Evolutionary conservation across 2,797 vertebrate genomes (phyloP).

Genomic region (Mergus octosetaceus): DNA sequence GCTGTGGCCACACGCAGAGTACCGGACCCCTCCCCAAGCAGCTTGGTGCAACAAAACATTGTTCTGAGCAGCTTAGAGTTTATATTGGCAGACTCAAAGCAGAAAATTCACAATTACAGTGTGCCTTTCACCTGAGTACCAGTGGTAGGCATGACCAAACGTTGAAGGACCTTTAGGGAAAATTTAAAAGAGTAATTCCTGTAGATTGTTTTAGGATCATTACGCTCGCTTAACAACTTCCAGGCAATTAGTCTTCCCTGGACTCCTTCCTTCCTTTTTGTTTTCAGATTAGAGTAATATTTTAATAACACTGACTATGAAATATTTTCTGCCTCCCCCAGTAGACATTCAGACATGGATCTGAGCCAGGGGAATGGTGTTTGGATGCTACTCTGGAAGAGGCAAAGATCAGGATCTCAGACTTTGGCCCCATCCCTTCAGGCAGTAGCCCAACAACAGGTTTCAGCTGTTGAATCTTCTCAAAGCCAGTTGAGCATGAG

Average conservation of each 20-base stretch:
- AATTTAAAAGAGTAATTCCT: background rate
- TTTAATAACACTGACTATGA: background rate
- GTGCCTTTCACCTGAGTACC: background rate
- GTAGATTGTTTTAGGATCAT: background rate
- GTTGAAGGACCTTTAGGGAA: background rate
- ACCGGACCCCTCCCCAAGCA: background rate
- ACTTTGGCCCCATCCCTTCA: background rate
- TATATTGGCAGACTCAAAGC: background rate
- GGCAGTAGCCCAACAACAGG: background rate
- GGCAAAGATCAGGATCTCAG: background rate
- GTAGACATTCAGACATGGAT: background rate
- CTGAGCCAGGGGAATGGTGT: background rate
- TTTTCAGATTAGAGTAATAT: background rate
- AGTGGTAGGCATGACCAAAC: background rate
- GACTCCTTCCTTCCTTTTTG: background rate
- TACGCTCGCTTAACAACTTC: background rate
- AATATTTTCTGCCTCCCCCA: background rate
- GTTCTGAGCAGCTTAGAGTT: background rate
- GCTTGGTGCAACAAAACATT: background rate
- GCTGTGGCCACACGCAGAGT: fast-evolving
- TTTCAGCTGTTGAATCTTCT: background rate
- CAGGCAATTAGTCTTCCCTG: background rate
- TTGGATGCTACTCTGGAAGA: background rate
- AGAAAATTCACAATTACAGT: background rate
- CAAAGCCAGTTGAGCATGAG: background rate